Evolutionary conservation across 1,140 invertebrate species (phyloP).

Genomic region (Bicyclus anynana): DNA sequence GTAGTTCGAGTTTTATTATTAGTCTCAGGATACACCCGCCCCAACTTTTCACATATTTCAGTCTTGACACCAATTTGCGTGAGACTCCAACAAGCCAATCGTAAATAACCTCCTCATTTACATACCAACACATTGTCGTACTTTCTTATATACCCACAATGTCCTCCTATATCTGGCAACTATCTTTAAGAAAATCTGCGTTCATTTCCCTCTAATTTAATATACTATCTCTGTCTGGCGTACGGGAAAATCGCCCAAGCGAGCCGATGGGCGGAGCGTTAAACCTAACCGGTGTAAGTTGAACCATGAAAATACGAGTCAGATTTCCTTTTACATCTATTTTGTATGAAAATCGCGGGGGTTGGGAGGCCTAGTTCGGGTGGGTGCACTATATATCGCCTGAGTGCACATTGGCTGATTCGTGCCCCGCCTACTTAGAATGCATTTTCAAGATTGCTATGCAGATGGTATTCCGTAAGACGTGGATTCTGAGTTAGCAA

Average conservation of each 20-base stretch:
- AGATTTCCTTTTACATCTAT: constrained; percentile 34
- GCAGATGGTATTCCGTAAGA: constrained; percentile 57
- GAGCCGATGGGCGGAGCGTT: constrained; percentile 63
- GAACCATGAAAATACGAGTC: constrained; percentile 48
- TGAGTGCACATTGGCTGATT: constrained; percentile 73
- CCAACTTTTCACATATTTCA: constrained; percentile 57
- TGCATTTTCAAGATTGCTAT: constrained; percentile 75
- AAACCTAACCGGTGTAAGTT: constrained; percentile 37
- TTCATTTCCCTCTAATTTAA: constrained; percentile 58
- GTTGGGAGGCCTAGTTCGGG: constrained; percentile 30
- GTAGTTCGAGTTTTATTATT: constrained; percentile 4
- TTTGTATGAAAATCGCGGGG: constrained; percentile 26
- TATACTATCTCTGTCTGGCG: constrained; percentile 43
- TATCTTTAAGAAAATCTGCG: constrained; percentile 70
- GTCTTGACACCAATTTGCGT: constrained; percentile 54
- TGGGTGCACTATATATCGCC: constrained; percentile 71
- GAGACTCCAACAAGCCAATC: constrained; percentile 31
- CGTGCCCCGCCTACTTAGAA: constrained; percentile 64
- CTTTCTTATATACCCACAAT: constrained; percentile 55
- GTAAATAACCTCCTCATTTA: constrained; percentile 69
- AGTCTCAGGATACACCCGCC: constrained; percentile 6
- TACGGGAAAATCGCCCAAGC: constrained; percentile 51
- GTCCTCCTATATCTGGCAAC: constrained; percentile 57
- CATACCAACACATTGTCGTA: constrained; percentile 63
- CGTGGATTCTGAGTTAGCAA: constrained; percentile 43